These are phyloP conservation scores for Distichodus sexfasciatus DNA, from an alignment of 2,797 vertebrate genomes.

Conservation along the genomic window DNA sequence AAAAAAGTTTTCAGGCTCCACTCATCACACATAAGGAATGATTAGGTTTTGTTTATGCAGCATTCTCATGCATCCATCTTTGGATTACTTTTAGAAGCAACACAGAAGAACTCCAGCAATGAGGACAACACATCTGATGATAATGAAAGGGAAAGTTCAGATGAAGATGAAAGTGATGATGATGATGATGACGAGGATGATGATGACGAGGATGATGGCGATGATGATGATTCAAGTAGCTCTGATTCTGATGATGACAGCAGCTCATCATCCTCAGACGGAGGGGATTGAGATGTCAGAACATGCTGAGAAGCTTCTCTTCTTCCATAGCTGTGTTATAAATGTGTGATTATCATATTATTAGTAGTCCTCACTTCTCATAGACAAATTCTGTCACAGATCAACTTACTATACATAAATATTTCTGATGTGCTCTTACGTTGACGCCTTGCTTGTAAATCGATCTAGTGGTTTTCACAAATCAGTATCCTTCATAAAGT, in stretches of 20 bases:
- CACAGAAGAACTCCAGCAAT: conserved; percentile 23
- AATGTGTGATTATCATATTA: background rate
- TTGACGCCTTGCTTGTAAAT: too few relatives aligned
- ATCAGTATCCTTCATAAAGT: too few relatives aligned
- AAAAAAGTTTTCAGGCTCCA: too few relatives aligned
- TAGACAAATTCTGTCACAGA: too few relatives aligned
- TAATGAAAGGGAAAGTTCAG: conserved; percentile 24
- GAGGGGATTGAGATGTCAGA: conserved; percentile 30
- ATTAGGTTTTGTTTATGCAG: background rate
- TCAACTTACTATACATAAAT: too few relatives aligned
- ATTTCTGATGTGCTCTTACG: too few relatives aligned
- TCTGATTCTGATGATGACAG: conserved; percentile 41
- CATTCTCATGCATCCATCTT: background rate
- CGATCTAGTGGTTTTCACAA: too few relatives aligned
- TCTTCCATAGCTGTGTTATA: background rate
- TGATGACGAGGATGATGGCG: conserved; percentile 26
- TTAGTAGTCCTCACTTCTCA: background rate
- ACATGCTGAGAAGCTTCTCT: conserved; percentile 10
- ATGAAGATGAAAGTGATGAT: conserved; percentile 50
- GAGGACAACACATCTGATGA: conserved; percentile 26
- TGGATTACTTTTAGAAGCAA: conserved; percentile 48
- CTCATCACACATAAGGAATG: too few relatives aligned
- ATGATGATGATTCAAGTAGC: conserved; percentile 39
- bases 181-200: conserved; percentile 35
- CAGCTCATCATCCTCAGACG: conserved; percentile 57